Base-by-base conservation (phyloP, 2,797 vertebrate species). In the Streptopelia turtur region DNA sequence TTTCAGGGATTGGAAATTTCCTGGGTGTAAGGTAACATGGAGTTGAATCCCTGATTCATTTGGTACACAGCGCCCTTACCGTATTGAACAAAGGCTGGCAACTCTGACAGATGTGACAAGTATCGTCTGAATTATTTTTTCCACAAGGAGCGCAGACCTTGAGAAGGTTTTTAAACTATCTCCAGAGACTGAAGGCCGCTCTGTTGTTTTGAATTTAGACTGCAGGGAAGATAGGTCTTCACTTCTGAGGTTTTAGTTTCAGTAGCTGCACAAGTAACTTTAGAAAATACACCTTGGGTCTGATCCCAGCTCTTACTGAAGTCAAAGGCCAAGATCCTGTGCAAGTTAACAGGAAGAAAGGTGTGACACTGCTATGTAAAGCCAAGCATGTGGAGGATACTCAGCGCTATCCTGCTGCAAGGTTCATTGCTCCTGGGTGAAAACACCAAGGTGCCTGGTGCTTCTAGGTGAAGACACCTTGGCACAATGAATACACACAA, bases 101-200 rank as follows among this genome's bases (percentile, higher is more conserved):
- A 82, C 64, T 39, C 74, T 91, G 50, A 94, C 84, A 92, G 33
- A 83, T 53, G 45, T 59, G 87, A 60, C 17, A 13, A 96, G 74
- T 47, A 41, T 65, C 39, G 6, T 52, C 85, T 89, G 90, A 94
- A 86, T 89, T 91, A 86, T 93, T 91, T 81, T 87, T 92, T 87
- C 92, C 71, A 41, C 33, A 35, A 83, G 75, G 31, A 94, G 50
- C 65, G 33, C 69, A 93, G 91, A 84, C 82, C 89, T 96, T 77
- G 65, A 79, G 71, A 79, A 94, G 87, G 39, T 86, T 97, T 90
- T 96, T 64, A 94, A 81, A 71, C 47, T 45, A 74, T 81, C 80
- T 78, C 90, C 41, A 14, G 85, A 95, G 86, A 84, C 60, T 79
- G 80, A 94, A 92, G 85, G n/a, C 25, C 18, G 2, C 39, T 52